Evolutionary conservation across 2,888 invertebrate genomes (phyloP), one percentile per base, ranked within the genome.

Genomic region (Melieria picta): DNA sequence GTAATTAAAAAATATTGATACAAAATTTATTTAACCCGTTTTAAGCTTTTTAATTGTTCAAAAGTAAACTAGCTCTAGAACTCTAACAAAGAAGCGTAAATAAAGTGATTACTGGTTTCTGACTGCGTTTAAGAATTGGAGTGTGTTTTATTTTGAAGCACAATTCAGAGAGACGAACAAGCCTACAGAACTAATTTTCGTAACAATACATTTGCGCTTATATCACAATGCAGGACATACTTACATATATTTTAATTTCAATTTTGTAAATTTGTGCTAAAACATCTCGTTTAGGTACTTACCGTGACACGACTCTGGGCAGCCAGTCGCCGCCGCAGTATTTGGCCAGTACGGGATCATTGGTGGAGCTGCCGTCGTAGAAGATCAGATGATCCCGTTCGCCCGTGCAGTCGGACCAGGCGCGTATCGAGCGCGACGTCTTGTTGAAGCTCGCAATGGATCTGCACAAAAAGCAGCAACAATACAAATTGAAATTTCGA

Each of bases 271-370:
- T 57, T 9, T 1, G 5, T 6, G 9, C 9, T 30, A 11, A 30
- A 1, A 4, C n/a, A 42, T 10, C 4, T 58, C 30, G 11, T 61
- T 65, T 50, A n/a, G n/a, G n/a, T n/a, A 85, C 85, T 82, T 80
- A 88, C 88, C 91, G 88, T 67, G 91, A 91, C 43, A 93, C 91
- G 66, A 96, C 93, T 75, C 92, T 89, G 4, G 96, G 95, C 82
- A 96, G 87, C 91, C 92, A 92, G 84, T 94, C 94, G 4, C 95
- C 95, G 11, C 96, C 96, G 85, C 96, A 96, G 87, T 95, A 95
- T 84, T 94, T 92, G 75, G 95, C 91, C 79, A 96, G 89, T 66
- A 95, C 92, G 7, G 94, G 93, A 87, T 95, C 94, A 83, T 94
- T 93, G 11, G 93, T 92, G 52, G 91, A 90, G 65, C 92, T 91